These are phyloP conservation scores for Ips nitidus DNA, from an alignment of 1,140 invertebrate genomes.

Conservation along the genomic window DNA sequence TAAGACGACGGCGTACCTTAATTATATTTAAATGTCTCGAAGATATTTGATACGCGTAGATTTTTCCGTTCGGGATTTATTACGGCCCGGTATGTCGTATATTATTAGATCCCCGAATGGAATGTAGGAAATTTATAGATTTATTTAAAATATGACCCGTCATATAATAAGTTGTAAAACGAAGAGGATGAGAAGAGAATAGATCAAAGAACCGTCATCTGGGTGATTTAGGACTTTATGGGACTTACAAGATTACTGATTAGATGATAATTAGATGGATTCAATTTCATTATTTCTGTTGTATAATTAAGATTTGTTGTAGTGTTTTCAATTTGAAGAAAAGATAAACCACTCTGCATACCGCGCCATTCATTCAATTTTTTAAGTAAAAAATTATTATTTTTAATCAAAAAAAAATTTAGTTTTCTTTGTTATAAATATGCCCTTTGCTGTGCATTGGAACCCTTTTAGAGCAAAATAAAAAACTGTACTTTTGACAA, in stretches of 20 bases:
- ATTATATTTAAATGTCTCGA: slow-evolving; percentile 2
- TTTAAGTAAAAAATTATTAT: too few species aligned
- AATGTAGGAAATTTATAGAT: slow-evolving; percentile 12
- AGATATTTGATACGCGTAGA: slow-evolving; percentile 11
- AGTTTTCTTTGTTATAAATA: too few species aligned
- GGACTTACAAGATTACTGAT: not conserved
- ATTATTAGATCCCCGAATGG: slow-evolving; percentile 1
- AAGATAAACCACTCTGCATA: too few species aligned
- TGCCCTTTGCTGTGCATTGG: too few species aligned
- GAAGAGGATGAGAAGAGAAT: not conserved
- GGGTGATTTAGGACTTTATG: not conserved
- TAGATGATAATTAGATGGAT: not conserved
- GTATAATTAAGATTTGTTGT: not conserved
- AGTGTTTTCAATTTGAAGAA: not conserved
- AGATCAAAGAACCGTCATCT: not conserved
- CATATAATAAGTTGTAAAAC: slow-evolving; percentile 6
- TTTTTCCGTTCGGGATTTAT: slow-evolving; percentile 8
- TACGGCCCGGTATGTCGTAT: not conserved
- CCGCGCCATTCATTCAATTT: too few species aligned
- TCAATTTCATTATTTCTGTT: not conserved
- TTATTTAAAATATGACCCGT: slow-evolving; percentile 4
- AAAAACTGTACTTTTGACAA: too few species aligned
- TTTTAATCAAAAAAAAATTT: too few species aligned
- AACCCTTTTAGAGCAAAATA: too few species aligned
- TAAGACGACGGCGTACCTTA: slow-evolving; percentile 1